phyloP scores from a whole-genome alignment of 2,113 vertebrate genomes.

The Chloebia gouldiae region DNA sequence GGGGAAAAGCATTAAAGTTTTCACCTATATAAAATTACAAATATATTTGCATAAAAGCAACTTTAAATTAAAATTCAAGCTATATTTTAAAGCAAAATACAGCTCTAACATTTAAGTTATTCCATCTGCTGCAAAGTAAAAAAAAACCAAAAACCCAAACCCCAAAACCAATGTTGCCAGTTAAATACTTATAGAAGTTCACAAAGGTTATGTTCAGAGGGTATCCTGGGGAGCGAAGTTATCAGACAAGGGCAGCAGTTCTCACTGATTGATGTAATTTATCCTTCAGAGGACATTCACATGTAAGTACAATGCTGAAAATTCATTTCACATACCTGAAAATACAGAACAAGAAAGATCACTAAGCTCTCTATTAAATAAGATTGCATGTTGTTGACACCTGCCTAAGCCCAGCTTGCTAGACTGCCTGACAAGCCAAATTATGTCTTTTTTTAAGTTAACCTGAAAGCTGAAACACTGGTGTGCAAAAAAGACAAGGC shows the following conservation, averaged over 20 bases:
- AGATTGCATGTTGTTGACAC: not conserved
- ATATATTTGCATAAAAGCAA: constrained; percentile 83
- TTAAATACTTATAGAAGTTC: constrained; percentile 10
- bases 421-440: not conserved
- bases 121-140: constrained; percentile 31
- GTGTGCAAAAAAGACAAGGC: not conserved
- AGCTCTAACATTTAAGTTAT: constrained; percentile 51
- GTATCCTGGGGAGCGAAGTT: not conserved
- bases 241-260: constrained; percentile 2
- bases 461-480: not conserved
- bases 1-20: constrained; percentile 79
- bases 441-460: not conserved
- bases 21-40: constrained; percentile 90
- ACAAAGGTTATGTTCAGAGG: not conserved
- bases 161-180: not conserved
- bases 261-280: not conserved
- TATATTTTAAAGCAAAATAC: constrained; percentile 72
- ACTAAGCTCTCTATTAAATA: not conserved
- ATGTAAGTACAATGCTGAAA: not conserved
- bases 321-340: constrained; percentile 72
- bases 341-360: not conserved
- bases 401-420: not conserved
- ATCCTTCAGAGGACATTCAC: not conserved
- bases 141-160: not conserved
- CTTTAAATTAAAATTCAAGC: constrained; percentile 87